Evolutionary conservation across 1,140 invertebrate genomes (phyloP), one percentile per base, ranked within the genome.

Genomic region (Diachasma alloeum): DNA sequence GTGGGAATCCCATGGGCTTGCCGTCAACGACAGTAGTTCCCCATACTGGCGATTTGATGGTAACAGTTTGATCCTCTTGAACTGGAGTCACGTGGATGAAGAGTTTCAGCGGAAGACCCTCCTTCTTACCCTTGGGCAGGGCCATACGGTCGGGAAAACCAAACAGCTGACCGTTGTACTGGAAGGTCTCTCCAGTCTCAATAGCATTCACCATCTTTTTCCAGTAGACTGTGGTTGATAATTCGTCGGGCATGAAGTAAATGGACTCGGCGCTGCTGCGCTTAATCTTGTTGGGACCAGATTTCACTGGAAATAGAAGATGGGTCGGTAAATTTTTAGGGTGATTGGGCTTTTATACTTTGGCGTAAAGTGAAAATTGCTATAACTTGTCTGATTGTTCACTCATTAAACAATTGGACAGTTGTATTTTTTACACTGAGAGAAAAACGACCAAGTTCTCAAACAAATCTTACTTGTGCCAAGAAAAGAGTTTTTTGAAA

Each of bases 101-200:
- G 0, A 94, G 76, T 76, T 92, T 87, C 83, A 92, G 91, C 10
- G 91, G 86, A 87, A 93, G 91, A 82, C 93, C 93, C 63, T 91
- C 90, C 37, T 89, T 86, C 73, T 85, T 90, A 80, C 93, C 93
- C 72, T 86, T 93, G 42, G 93, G 93, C 15, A 94, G 84, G 0
- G 92, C 78, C 9, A 94, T 85, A 71, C 93, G 90, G 4, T 91
- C 87, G 9, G 93, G 93, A 86, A 92, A 92, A 72, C 91, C 92
- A 77, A 90, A 92, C 59, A 89, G 86, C 13, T 80, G 80, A 22
- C 78, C 77, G 42, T 77, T 86, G 76, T 91, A 85, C 6, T 83
- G 83, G 76, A 88, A 89, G 42, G 87, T 72, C 19, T 82, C 82
- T 13, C 75, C 69, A 31, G 81, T 81, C 22, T 89, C 89, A 4